Conservation (phyloP, 1,140 invertebrate genomes). For the Onthophagus taurus region DNA sequence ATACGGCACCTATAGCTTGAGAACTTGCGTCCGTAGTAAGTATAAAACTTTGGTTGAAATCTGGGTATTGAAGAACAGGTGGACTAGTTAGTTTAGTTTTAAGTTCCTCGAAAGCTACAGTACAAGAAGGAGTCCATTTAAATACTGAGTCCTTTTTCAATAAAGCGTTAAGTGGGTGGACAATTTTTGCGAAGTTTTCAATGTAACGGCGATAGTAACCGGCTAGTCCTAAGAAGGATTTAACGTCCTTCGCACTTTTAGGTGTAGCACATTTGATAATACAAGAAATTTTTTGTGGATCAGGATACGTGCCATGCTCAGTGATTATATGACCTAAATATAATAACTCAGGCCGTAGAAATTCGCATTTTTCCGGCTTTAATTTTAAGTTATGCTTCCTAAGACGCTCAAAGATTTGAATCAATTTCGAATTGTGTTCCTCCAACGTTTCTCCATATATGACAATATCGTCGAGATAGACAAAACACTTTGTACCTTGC, state of each 20-base stretch:
- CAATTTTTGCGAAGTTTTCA: no score
- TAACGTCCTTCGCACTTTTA: no score
- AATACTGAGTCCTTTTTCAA: slow-evolving; percentile 34
- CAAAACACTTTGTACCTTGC: not conserved
- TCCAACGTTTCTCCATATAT: no score
- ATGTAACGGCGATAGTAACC: no score
- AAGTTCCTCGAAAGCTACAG: not conserved
- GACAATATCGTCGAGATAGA: slow-evolving; percentile 6
- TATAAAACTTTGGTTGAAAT: slow-evolving; percentile 23
- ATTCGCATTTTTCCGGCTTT: slow-evolving; percentile 36
- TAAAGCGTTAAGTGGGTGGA: no score
- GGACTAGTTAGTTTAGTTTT: slow-evolving; percentile 25
- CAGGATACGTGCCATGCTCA: slow-evolving; percentile 34
- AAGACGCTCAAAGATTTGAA: slow-evolving; percentile 28
- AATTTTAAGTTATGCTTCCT: slow-evolving; percentile 32
- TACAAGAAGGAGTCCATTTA: slow-evolving; percentile 34
- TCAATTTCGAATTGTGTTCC: slow-evolving; percentile 29
- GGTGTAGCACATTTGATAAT: no score
- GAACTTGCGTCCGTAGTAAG: slow-evolving; percentile 19
- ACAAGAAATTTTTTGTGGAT: no score
- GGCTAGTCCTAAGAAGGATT: no score
- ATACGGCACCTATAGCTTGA: no score
- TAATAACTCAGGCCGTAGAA: slow-evolving; percentile 36
- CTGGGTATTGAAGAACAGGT: slow-evolving; percentile 29
- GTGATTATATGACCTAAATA: slow-evolving; percentile 38